phyloP scores from a whole-genome alignment of 2,888 invertebrate species.

The Meteorus colon region DNA sequence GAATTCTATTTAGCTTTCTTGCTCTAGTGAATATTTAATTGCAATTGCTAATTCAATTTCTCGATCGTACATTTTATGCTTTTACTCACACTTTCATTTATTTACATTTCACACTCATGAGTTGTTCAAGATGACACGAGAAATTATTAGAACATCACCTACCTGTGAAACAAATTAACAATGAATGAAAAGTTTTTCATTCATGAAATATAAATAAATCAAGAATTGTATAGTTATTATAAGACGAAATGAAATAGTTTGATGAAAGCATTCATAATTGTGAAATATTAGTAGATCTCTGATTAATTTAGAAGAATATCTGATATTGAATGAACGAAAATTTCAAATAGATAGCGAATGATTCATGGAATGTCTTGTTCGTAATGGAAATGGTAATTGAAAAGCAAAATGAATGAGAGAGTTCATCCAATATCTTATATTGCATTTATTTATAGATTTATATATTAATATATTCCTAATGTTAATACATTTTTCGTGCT shows the following conservation, averaged over 20 bases:
- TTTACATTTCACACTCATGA: background rate
- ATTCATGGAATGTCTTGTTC: no score
- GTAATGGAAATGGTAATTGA: background rate
- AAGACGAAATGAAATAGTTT: no score
- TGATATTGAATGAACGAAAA: no score
- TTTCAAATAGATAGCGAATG: no score
- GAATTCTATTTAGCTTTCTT: conserved; percentile 28
- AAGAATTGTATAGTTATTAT: background rate
- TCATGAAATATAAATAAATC: background rate
- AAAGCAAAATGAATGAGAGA: no score
- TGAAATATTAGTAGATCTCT: no score
- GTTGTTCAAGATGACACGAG: background rate
- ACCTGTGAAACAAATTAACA: background rate
- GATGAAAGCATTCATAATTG: no score
- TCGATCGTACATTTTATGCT: conserved; percentile 3
- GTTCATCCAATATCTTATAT: no score
- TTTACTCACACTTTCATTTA: background rate
- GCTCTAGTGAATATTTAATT: conserved; percentile 31
- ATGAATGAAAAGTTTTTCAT: background rate
- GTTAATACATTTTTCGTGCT: background rate
- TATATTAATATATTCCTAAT: no score
- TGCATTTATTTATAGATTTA: no score
- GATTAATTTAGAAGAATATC: no score
- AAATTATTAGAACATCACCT: background rate
- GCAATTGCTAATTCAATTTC: conserved; percentile 23